phyloP scores from a whole-genome alignment of 2,888 invertebrate genomes.

The Escarpia spicata region DNA sequence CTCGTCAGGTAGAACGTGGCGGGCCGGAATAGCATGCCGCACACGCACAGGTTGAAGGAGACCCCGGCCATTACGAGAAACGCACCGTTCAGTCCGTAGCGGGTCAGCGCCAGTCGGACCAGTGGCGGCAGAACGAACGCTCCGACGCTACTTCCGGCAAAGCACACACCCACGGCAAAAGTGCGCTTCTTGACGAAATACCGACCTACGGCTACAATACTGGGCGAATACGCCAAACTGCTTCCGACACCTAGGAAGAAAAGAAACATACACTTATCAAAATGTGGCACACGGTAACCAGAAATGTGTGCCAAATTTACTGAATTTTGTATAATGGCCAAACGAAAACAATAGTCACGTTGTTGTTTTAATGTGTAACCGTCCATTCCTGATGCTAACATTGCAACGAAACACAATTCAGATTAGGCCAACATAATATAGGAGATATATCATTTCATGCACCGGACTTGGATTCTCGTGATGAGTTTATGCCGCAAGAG shows the following conservation, averaged over 20 bases:
- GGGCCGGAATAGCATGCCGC: slow-evolving; percentile 38
- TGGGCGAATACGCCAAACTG: slow-evolving; percentile 46
- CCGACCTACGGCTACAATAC: slow-evolving; percentile 46
- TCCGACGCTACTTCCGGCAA: slow-evolving; percentile 50
- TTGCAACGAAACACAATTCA: no score
- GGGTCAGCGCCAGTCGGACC: slow-evolving; percentile 31
- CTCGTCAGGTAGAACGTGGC: slow-evolving; percentile 24
- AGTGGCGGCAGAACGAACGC: slow-evolving; percentile 45
- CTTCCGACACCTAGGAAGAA: slow-evolving; percentile 45
- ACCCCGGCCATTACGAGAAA: slow-evolving; percentile 38
- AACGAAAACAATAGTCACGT: no score
- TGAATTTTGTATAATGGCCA: no score
- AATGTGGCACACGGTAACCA: not conserved
- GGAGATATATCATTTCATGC: not conserved
- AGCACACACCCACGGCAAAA: slow-evolving; percentile 48
- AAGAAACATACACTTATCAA: not conserved
- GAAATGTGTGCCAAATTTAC: not conserved
- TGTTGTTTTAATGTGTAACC: no score
- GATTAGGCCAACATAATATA: no score
- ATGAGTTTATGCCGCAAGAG: not conserved
- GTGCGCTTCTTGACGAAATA: slow-evolving; percentile 47
- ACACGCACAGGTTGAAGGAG: slow-evolving; percentile 37
- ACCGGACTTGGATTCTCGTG: not conserved
- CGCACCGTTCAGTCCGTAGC: slow-evolving; percentile 34
- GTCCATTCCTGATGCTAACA: no score